A percentile compares a stretch with the other conserved stretches of the same genome.
phyloP scores from a whole-genome alignment of 1,140 invertebrate genomes.

The Bombus consobrinus region DNA sequence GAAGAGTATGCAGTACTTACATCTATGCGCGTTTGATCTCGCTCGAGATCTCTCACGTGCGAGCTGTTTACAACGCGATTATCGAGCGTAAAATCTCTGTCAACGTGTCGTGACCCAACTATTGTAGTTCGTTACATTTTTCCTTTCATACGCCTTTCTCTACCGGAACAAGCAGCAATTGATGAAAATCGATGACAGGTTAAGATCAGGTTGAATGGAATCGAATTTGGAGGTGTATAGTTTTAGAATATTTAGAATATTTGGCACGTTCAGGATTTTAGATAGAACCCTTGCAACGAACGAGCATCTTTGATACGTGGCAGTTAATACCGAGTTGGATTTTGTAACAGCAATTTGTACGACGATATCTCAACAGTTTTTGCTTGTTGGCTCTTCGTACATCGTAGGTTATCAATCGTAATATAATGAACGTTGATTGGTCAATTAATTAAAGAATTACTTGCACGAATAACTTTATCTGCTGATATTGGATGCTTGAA shows the following conservation, averaged over 20 bases:
- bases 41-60: background rate
- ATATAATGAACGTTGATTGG: too few species aligned
- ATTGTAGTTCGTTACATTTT: background rate
- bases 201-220: background rate
- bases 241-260: too few species aligned
- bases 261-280: too few species aligned
- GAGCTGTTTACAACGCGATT: background rate
- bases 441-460: background rate
- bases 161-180: background rate
- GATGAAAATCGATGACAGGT: background rate
- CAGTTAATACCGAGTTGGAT: background rate
- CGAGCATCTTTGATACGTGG: background rate
- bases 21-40: background rate
- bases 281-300: too few species aligned
- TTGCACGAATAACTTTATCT: background rate
- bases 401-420: background rate
- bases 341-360: background rate
- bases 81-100: background rate
- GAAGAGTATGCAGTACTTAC: background rate
- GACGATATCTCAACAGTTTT: background rate
- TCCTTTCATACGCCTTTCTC: background rate
- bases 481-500: background rate
- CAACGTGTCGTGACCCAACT: slow-evolving; percentile 16
- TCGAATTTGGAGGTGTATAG: background rate
- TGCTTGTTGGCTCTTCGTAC: background rate